Evolutionary conservation across 2,888 invertebrate genomes (phyloP).

Genomic region (Spatulosminthurus flaviceps): DNA sequence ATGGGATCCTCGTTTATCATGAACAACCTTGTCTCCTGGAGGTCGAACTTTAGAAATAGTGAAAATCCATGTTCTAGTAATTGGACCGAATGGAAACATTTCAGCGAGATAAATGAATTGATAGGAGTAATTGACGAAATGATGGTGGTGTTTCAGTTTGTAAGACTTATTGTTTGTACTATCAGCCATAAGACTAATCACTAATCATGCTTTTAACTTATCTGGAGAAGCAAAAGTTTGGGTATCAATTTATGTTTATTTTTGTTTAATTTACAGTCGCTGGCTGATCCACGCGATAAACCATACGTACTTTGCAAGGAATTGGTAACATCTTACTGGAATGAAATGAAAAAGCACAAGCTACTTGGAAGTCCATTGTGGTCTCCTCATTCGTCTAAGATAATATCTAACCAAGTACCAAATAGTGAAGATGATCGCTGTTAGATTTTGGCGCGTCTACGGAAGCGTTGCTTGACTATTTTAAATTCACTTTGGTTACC

Average conservation of each 20-base stretch:
- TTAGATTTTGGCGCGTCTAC: too few relatives aligned
- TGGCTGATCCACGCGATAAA: slow-evolving; percentile 16
- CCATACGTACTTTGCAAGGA: background rate
- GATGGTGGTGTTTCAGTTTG: slow-evolving; percentile 54
- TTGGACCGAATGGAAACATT: slow-evolving; percentile 55
- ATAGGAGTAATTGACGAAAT: slow-evolving; percentile 47
- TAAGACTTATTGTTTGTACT: too few relatives aligned
- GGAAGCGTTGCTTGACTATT: too few relatives aligned
- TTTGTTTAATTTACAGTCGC: slow-evolving; percentile 35
- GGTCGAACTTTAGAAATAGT: slow-evolving; percentile 45
- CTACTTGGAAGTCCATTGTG: background rate
- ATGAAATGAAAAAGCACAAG: slow-evolving; percentile 21
- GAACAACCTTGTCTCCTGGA: slow-evolving; percentile 48
- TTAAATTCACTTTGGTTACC: too few relatives aligned
- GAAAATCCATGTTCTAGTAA: slow-evolving; percentile 35
- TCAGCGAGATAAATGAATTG: slow-evolving; percentile 48
- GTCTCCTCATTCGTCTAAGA: background rate
- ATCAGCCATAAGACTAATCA: too few relatives aligned
- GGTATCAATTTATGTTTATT: too few relatives aligned
- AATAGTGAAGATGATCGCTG: too few relatives aligned
- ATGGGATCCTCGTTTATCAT: slow-evolving; percentile 49
- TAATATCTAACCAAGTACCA: too few relatives aligned
- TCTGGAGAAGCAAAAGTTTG: too few relatives aligned
- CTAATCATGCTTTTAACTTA: too few relatives aligned
- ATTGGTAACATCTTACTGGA: background rate